Percentiles rank a stretch among this genome's conserved stretches.
phyloP scores from a whole-genome alignment of 2,113 vertebrate species.

The Apeltes quadracus region DNA sequence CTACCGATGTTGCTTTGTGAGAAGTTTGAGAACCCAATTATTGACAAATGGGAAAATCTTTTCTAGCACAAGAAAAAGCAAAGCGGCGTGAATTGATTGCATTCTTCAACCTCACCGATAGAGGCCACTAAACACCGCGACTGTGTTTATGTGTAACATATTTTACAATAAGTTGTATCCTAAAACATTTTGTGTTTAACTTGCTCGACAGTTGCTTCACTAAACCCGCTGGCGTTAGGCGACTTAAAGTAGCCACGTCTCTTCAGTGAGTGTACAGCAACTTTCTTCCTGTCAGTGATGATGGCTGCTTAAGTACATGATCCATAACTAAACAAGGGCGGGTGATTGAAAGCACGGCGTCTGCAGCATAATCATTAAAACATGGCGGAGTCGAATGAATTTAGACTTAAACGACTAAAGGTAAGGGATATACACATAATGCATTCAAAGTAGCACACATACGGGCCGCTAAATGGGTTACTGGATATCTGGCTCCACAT shows the following conservation, averaged over 20 bases:
- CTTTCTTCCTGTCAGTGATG: neutral
- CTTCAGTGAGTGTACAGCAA: neutral
- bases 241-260: neutral
- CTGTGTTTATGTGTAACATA: neutral
- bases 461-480: fast-evolving
- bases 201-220: neutral
- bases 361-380: constrained; percentile 75
- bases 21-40: neutral
- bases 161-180: neutral
- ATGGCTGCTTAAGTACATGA: constrained; percentile 17
- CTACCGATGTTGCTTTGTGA: neutral
- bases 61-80: neutral
- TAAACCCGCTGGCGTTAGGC: neutral
- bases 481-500: neutral
- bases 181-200: neutral
- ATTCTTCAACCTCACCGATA: neutral
- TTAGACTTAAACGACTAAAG: constrained; percentile 70
- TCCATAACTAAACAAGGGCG: constrained; percentile 34
- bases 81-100: neutral
- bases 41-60: neutral
- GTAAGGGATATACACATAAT: constrained; percentile 28
- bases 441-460: neutral
- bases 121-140: neutral
- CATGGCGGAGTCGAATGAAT: constrained; percentile 78
- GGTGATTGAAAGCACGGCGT: constrained; percentile 55